Conservation (phyloP, 2,113 vertebrate species). For the Mesoclemmys tuberculata region DNA sequence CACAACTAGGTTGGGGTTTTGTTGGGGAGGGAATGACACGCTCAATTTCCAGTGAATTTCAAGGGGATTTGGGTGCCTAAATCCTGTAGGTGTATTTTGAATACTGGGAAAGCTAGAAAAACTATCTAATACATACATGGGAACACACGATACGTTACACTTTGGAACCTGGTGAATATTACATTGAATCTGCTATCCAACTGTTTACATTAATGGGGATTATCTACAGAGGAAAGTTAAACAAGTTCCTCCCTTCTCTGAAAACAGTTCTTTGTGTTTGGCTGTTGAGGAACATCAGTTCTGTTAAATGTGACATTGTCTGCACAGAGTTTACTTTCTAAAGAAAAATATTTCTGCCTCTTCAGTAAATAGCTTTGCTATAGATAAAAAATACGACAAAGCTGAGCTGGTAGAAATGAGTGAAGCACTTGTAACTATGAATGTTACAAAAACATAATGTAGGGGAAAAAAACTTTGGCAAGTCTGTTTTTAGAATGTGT, state of each 20-base stretch:
- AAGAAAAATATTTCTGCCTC: background rate
- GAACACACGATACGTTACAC: background rate
- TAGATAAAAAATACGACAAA: background rate
- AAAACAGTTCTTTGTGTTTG: background rate
- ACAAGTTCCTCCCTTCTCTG: background rate
- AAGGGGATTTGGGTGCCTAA: background rate
- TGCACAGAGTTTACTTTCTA: background rate
- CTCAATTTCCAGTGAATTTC: background rate
- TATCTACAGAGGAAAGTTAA: background rate
- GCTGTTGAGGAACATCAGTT: background rate
- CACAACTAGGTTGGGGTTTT: background rate
- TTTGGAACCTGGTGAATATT: background rate
- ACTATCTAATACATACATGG: background rate
- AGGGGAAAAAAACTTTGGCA: background rate
- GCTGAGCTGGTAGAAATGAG: background rate
- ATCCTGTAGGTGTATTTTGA: no score
- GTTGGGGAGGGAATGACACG: background rate
- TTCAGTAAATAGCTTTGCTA: background rate
- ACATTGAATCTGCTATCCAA: background rate
- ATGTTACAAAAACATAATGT: background rate
- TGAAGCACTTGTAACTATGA: background rate
- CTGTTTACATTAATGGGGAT: background rate
- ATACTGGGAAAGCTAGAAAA: background rate
- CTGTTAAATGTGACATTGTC: background rate
- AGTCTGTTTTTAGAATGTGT: background rate